Evolutionary conservation across 1,140 invertebrate genomes (phyloP).

Genomic region (Lucilia cuprina): DNA sequence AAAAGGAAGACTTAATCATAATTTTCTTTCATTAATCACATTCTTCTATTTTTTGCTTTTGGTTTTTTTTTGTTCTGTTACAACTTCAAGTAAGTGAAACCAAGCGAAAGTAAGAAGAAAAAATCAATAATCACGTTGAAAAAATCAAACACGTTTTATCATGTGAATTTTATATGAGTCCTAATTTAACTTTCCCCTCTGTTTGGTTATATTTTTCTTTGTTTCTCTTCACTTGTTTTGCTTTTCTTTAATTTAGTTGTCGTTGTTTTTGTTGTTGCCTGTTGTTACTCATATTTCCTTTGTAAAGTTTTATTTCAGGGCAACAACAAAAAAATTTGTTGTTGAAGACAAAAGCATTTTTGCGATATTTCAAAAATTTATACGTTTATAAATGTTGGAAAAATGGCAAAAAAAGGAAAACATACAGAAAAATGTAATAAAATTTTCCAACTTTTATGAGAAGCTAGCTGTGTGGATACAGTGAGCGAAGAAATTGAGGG

Average conservation of each 20-base stretch:
- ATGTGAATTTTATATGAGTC: conserved; percentile 7
- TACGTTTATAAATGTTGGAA: neutral
- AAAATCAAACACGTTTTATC: neutral
- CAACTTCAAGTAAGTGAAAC: neutral
- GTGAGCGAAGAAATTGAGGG: neutral
- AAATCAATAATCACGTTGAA: conserved; percentile 14
- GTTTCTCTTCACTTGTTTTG: neutral
- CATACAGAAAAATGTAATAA: neutral
- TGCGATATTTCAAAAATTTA: neutral
- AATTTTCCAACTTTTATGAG: neutral
- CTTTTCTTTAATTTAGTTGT: too few relatives aligned
- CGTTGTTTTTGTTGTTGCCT: neutral
- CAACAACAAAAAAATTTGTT: neutral
- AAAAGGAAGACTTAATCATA: neutral
- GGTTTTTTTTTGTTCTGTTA: neutral
- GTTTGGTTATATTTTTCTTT: neutral
- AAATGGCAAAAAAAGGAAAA: neutral
- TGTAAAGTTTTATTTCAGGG: neutral
- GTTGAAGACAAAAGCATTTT: neutral
- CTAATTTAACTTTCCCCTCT: neutral
- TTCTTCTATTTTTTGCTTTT: neutral
- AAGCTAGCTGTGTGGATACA: neutral
- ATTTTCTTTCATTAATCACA: neutral
- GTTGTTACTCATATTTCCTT: neutral
- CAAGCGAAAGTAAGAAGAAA: neutral